A percentile compares a stretch with the other conserved stretches of the same genome.
phyloP scores from a whole-genome alignment of 1,140 invertebrate genomes.

The Hydropsyche tenuis region DNA sequence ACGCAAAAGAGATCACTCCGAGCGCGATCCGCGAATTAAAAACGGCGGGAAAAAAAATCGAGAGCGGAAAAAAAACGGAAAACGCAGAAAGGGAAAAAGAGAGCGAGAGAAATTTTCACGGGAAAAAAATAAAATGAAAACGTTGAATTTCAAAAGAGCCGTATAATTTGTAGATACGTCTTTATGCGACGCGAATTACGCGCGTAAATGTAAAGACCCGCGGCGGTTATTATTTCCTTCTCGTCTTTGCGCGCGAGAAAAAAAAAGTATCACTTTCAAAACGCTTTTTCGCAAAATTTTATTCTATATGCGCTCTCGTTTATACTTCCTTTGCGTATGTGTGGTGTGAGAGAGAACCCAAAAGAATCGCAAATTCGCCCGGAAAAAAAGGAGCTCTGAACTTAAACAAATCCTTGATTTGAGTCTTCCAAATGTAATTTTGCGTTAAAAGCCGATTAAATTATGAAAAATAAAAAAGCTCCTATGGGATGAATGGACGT shows the following conservation, averaged over 20 bases:
- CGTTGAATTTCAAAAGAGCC: conserved; percentile 34
- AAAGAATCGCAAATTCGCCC: background rate
- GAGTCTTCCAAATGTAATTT: too few relatives aligned
- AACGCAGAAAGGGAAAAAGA: background rate
- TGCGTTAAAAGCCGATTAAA: too few relatives aligned
- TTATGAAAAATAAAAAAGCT: too few relatives aligned
- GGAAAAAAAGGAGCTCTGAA: too few relatives aligned
- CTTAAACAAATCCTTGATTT: too few relatives aligned
- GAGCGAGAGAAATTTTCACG: conserved; percentile 20
- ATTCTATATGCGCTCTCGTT: too few relatives aligned
- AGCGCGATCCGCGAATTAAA: too few relatives aligned
- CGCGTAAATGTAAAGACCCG: conserved; percentile 44
- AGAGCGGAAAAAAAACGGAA: too few relatives aligned
- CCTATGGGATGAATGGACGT: too few relatives aligned
- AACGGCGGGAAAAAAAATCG: too few relatives aligned
- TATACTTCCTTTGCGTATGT: background rate
- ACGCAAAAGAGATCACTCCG: too few relatives aligned
- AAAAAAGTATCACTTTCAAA: conserved; percentile 46
- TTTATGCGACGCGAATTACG: conserved; percentile 47
- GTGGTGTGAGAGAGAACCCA: background rate
- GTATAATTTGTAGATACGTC: conserved; percentile 48
- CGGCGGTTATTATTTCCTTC: conserved; percentile 47
- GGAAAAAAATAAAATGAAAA: conserved; percentile 7
- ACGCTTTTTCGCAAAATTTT: conserved; percentile 31
- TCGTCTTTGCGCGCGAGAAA: conserved; percentile 39